Base-by-base conservation (phyloP, 2,888 invertebrate species). In the Onchidella celtica region DNA sequence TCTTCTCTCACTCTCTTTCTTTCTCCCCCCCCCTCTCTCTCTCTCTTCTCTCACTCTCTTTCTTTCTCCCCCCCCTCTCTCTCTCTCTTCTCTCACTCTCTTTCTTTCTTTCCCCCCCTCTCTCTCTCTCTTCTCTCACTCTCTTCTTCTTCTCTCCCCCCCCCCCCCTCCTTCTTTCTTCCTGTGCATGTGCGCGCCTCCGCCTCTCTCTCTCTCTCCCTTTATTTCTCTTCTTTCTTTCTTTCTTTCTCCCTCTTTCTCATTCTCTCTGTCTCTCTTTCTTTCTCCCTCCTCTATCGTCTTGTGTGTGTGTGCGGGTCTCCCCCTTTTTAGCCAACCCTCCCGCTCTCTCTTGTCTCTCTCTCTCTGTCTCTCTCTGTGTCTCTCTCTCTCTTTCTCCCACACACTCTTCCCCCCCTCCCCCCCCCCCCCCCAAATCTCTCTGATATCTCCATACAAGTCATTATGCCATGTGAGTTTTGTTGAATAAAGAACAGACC, bases 291-390 rank as follows among this genome's bases (percentile, higher is more conserved):
- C n/a, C n/a, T n/a, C n/a, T n/a, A n/a, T n/a, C n/a, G n/a, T n/a
- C n/a, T n/a, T 61, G 27, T 47, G 59, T 59, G 59, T 59, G 14
- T 59, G 59, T 59, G 47, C 17, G 59, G n/a, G 59, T 47, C 9
- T 17, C 47, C 47, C 47, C 47, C 9, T 6, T 47, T 11, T 17
- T 17, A 47, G 47, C 11, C 47, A 9, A 47, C 47, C 17, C 47
- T 47, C 47, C 17, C 47, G 17, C 47, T 47, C 11, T 47, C 47
- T 47, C 47, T 17, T 61, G 27, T n/a, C 61, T n/a, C 61, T n/a
- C 61, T 61, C 61, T 61, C 61, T 17, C 61, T 61, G n/a, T 61
- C 14, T n/a, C n/a, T 61, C 27, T 61, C 61, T 61, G 9, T 61
- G 6, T n/a, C 61, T 24, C 61, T 61, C 14, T 61, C 61, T 61